Evolutionary conservation across 1,140 invertebrate genomes (phyloP), one percentile per base, ranked within the genome.

Genomic region (Centruroides sculpturatus): DNA sequence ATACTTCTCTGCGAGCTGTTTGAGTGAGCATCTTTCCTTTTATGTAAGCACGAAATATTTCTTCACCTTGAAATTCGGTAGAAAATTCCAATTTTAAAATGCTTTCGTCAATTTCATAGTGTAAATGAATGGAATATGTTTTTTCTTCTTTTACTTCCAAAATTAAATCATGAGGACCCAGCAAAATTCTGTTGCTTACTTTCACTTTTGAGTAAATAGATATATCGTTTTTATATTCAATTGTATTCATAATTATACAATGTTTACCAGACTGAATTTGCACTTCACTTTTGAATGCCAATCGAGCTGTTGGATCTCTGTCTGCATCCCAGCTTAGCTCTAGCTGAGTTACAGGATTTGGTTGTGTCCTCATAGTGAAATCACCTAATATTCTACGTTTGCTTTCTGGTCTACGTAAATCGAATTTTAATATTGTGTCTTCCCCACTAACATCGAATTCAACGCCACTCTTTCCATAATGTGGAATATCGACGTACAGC

Each of bases 311-410:
- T 0, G 59, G 23, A 58, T 60, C 59, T 6, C 55, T 57, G 35
- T 64, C 59, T 47, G 51, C 59, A 58, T 64, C 62, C 62, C 59
- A 64, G 3, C 12, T 34, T 46, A 64, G n/a, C 5, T 64, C 59
- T 6, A 64, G 35, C 9, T 54, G 35, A 49, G 59, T 36, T 6
- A 8, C 41, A 3, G 41, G 13, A 48, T 51, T 56, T 36, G 55
- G 3, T 12, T 59, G 50, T 48, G 46, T 13, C 4, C 49, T 13
- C 2, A 63, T 8, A 48, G 23, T 63, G 51, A 57, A 59, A 3
- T 51, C 34, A 5, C 56, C 36, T 35, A 58, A 8, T 35, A 64
- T 56, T 60, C 55, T 54, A 55, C 58, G 36, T 11, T 59, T n/a
- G 2, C 35, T 10, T 10, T 47, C 35, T 8, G 6, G 41, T 6